phyloP scores from a whole-genome alignment of 2,113 vertebrate genomes.

The Lipophrys pholis region DNA sequence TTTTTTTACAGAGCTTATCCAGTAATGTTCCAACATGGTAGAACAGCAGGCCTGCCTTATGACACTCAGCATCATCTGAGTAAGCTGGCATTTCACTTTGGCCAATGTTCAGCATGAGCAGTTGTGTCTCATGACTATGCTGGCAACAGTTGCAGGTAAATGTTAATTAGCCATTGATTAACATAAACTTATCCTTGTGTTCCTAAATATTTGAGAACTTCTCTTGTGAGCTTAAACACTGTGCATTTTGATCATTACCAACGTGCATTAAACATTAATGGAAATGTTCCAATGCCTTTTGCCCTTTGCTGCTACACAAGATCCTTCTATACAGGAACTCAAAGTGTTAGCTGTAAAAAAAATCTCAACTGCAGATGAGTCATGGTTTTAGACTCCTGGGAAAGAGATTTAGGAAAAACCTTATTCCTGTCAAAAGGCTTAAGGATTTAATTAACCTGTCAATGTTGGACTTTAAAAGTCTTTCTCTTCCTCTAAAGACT shows the following conservation, averaged over 20 bases:
- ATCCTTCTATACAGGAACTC: not conserved
- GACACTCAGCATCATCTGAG: conserved; percentile 34
- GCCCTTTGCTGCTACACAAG: conserved; percentile 3
- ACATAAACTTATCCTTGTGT: not conserved
- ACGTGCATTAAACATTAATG: not conserved
- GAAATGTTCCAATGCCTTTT: not conserved
- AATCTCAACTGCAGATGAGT: conserved; percentile 1
- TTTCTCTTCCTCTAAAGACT: not conserved
- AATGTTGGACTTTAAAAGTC: not conserved
- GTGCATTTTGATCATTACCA: not conserved
- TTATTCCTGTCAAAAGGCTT: conserved; percentile 2
- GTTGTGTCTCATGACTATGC: conserved; percentile 56
- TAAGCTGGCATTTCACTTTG: conserved; percentile 48
- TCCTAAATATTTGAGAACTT: not conserved
- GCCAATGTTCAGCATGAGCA: conserved; percentile 41
- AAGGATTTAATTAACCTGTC: conserved; percentile 30
- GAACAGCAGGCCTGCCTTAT: conserved; percentile 28
- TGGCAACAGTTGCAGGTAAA: conserved; percentile 41
- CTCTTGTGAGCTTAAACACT: not conserved
- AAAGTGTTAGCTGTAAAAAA: conserved; percentile 5
- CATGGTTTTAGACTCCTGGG: conserved; percentile 21
- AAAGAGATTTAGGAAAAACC: conserved; percentile 11
- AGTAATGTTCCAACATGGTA: conserved; percentile 7
- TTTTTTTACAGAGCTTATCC: not conserved
- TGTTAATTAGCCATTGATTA: conserved; percentile 1